Evolutionary conservation across 2,797 vertebrate species (phyloP), one percentile per base, ranked within the genome.

Genomic region (Myioborus miniatus): DNA sequence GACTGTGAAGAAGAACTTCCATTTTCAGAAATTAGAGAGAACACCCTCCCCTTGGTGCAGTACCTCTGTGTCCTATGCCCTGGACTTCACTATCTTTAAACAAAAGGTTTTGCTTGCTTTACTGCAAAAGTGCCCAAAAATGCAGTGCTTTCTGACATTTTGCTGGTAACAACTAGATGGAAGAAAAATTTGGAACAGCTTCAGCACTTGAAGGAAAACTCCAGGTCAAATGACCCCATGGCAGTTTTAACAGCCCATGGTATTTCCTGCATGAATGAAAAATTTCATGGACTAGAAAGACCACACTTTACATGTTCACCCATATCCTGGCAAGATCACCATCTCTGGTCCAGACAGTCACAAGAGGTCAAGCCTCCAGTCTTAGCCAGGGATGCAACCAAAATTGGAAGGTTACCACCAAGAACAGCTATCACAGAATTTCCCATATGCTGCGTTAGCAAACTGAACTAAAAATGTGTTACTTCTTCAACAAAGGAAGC

Each of bases 301-400:
- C 86, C 53, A 56, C 68, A 71, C 44, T 63, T 77, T 53, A 74
- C 44, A 6, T 56, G 50, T 86, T 87, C 64, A 74, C 53, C 65
- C 81, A 52, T 89, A 91, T 83, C 84, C 87, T 87, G 82, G 79
- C 88, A 96, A 91, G 46, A 76, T 65, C 67, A 68, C n/a, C 29
- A 58, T 72, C 59, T 77, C 63, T 67, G 58, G 82, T 91, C 86
- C 81, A 97, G 96, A 96, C 94, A 96, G 77, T 89, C 95, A 93
- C 92, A 95, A 80, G 71, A 65, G 30, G 37, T 79, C 74, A 83
- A 87, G 32, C 15, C 53, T 82, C 32, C 47, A 80, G 76, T 75
- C 64, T 60, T 5, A 82, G 27, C 32, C 3, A 8, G 77, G 32
- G 17, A 50, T 94, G 58, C 55, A 93, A 88, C 80, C 90, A 93